Evolutionary conservation across 2,797 vertebrate species (phyloP), one percentile per base, ranked within the genome.

Genomic region (Harpagifer antarcticus): DNA sequence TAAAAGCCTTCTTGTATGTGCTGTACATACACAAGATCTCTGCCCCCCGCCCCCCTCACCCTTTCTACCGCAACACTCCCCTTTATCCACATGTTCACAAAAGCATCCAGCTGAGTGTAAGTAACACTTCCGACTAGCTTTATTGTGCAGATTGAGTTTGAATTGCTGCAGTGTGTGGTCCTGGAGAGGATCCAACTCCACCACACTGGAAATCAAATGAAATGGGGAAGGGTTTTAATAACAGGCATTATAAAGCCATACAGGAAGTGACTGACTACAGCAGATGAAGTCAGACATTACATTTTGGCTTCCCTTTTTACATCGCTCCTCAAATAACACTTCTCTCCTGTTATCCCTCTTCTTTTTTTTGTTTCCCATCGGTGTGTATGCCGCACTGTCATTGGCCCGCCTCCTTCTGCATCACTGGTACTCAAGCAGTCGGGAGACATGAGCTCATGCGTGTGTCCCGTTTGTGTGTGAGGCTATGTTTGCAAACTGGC

Each of bases 51-150:
- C 52, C 20, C n/a, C 55, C 10, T 3, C 37, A n/a, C 42, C 37
- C 67, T 62, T 53, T 52, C 33, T n/a, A 43, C 43, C 52, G 37
- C 55, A 17, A 9, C 20, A 53, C 52, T 65, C 19, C n/a, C 63
- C 43, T 82, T 74, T 23, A 75, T 63, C 65, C 68, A 40, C 2
- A 4, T 47, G 57, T 60, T 14, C 72, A 74, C 83, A 72, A 74
- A 85, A 77, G 82, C 44, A 1, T 10, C 82, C 78, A 81, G 82
- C 80, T 78, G 83, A 70, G 85, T 61, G 64, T 19, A 69, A 83
- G 70, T 67, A 81, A 70, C 10, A 68, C 23, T 82, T 86, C 73
- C 50, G 60, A 68, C 72, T 68, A 50, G 37, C 63, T 76, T 75
- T 68, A 86, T 82, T 70, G 72, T 81, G 72, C 14, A 3, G 71